phyloP scores from a whole-genome alignment of 2,113 vertebrate genomes.

The Caranx ignobilis region DNA sequence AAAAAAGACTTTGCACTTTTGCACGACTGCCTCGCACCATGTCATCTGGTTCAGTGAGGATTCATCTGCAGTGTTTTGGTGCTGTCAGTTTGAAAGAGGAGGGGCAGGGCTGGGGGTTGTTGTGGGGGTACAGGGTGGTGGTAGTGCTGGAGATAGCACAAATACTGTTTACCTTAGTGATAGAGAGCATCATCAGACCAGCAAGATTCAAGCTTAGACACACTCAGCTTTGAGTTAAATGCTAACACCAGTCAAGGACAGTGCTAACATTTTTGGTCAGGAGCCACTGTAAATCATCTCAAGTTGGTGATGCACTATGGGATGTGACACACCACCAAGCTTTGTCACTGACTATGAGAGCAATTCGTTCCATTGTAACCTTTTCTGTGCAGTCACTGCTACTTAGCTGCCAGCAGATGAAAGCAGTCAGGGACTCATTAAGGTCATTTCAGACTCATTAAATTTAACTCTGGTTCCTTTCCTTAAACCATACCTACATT shows the following conservation, averaged over 20 bases:
- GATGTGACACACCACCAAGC: slow-evolving; percentile 11
- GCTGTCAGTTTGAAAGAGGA: slow-evolving; percentile 20
- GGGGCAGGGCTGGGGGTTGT: slow-evolving; percentile 1
- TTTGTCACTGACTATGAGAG: slow-evolving; percentile 11
- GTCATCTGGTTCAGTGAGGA: slow-evolving; percentile 7
- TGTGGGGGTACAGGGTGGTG: neutral
- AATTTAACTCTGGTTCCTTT: slow-evolving; percentile 5
- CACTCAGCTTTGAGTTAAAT: neutral
- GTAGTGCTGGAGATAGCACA: slow-evolving; percentile 12
- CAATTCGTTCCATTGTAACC: neutral
- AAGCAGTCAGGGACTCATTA: neutral
- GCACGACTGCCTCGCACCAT: neutral
- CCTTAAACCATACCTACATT: slow-evolving; percentile 15
- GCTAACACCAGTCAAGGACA: neutral
- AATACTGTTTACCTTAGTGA: slow-evolving; percentile 14
- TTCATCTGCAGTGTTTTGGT: slow-evolving; percentile 40
- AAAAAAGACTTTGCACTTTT: neutral
- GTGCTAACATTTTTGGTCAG: neutral
- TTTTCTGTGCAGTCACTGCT: neutral
- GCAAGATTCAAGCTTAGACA: neutral
- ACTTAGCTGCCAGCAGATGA: neutral
- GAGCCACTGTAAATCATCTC: neutral
- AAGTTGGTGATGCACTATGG: neutral
- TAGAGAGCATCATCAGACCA: slow-evolving; percentile 17
- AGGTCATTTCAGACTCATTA: slow-evolving; percentile 31